Percentiles rank a stretch among this genome's conserved stretches.
Conservation (phyloP, 2,797 vertebrate genomes). For the Rhadinocentrus ornatus region DNA sequence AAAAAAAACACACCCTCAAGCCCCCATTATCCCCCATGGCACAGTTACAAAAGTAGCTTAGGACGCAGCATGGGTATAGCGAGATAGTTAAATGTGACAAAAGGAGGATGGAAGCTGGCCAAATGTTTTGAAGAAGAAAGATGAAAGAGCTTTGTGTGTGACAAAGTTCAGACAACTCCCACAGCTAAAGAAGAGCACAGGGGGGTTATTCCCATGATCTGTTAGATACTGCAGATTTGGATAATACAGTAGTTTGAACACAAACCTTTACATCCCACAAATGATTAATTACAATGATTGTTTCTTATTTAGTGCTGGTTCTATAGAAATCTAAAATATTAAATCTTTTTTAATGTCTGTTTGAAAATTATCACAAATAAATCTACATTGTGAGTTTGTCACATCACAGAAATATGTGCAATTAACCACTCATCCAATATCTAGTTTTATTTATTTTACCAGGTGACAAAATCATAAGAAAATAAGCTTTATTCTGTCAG, state of each 20-base stretch:
- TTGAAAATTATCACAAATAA: no score
- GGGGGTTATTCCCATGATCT: conserved; percentile 26
- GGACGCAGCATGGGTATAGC: conserved; percentile 54
- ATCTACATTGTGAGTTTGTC: no score
- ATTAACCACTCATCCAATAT: no score
- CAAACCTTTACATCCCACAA: conserved; percentile 5
- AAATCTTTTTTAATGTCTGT: no score
- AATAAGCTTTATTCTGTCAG: no score
- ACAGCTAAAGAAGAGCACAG: conserved; percentile 15
- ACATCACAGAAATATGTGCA: no score
- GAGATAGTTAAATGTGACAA: conserved; percentile 60
- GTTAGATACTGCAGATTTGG: conserved; percentile 2
- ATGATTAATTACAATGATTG: neutral
- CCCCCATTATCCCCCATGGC: conserved; percentile 52
- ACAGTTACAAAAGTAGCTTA: conserved; percentile 55
- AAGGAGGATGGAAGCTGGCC: conserved; percentile 64
- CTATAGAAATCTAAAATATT: neutral
- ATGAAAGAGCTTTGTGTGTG: conserved; percentile 53
- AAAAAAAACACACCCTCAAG: conserved; percentile 7
- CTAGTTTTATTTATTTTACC: no score
- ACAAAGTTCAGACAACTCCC: conserved; percentile 40
- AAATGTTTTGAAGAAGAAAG: conserved; percentile 53
- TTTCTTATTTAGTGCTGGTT: neutral
- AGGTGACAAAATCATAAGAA: no score
- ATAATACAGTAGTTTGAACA: conserved; percentile 14